A percentile compares a stretch with the other conserved stretches of the same genome.
Conservation (phyloP, 23 tunicate species). For the Halocynthia roretzi region DNA sequence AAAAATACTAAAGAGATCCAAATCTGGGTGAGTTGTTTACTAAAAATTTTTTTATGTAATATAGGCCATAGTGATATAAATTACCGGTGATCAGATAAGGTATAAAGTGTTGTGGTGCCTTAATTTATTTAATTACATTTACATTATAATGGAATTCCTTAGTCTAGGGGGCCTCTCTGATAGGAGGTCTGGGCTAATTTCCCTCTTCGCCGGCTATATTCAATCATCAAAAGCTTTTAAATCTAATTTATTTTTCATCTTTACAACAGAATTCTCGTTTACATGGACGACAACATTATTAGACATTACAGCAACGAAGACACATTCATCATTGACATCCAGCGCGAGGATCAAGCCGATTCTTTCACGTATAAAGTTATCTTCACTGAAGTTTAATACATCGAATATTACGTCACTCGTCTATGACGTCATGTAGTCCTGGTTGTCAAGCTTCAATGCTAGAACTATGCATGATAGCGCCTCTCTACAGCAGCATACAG, state of each 20-base stretch:
- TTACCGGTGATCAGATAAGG: no score
- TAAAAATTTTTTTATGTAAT: no score
- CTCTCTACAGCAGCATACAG: no score
- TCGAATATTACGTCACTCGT: background rate
- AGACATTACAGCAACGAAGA: conserved; percentile 97
- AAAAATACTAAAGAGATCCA: conserved; percentile 72
- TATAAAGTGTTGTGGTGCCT: no score
- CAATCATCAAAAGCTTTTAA: background rate
- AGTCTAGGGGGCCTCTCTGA: background rate
- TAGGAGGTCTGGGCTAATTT: background rate
- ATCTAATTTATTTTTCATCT: background rate
- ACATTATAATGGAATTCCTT: no score
- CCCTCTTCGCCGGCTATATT: background rate
- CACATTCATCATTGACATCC: conserved; percentile 74
- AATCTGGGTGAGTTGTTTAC: conserved; percentile 67
- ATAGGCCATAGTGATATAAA: no score
- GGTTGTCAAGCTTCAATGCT: background rate
- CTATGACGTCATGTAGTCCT: background rate
- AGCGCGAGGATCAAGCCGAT: conserved; percentile 27
- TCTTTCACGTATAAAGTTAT: conserved; percentile 52
- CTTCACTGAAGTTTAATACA: conserved; percentile 11
- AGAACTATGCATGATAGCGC: no score
- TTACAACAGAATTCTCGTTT: conserved; percentile 64
- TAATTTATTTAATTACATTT: no score
- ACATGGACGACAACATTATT: conserved; percentile 93